These are phyloP conservation scores for Darevskia nairensis DNA, from an alignment of 2,797 vertebrate genomes.

Conservation along the genomic window DNA sequence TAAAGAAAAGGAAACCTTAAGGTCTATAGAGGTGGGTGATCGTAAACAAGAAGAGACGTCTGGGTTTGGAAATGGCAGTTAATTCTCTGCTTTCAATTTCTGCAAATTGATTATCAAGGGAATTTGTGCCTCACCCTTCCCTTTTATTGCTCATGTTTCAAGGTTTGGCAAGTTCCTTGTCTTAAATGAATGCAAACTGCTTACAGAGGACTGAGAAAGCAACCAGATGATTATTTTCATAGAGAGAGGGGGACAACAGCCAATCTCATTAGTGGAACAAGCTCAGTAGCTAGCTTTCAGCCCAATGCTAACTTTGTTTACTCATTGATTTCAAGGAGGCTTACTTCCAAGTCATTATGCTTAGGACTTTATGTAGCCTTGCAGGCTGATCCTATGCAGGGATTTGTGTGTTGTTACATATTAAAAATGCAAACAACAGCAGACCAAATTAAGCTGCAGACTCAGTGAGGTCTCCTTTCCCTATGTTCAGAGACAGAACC, in stretches of 20 bases:
- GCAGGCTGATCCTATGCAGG: neutral
- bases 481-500: too few species aligned
- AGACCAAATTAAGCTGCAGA: too few species aligned
- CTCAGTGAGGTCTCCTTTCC: too few species aligned
- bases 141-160: neutral
- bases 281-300: neutral
- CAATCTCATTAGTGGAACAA: neutral
- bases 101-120: neutral
- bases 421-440: too few species aligned
- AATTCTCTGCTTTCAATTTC: neutral
- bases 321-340: neutral
- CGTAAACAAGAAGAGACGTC: neutral
- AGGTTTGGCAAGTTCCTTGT: neutral
- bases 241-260: neutral
- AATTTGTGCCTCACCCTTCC: neutral
- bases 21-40: neutral
- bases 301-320: neutral
- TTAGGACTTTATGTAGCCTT: neutral
- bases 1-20: neutral
- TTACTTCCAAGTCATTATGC: neutral
- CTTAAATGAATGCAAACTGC: neutral
- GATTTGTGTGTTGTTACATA: neutral
- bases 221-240: neutral
- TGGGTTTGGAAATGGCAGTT: slow-evolving; percentile 1
- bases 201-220: neutral